A percentile compares a stretch with the other conserved stretches of the same genome.
phyloP scores from a whole-genome alignment of 2,113 vertebrate species.

The Uria lomvia region DNA sequence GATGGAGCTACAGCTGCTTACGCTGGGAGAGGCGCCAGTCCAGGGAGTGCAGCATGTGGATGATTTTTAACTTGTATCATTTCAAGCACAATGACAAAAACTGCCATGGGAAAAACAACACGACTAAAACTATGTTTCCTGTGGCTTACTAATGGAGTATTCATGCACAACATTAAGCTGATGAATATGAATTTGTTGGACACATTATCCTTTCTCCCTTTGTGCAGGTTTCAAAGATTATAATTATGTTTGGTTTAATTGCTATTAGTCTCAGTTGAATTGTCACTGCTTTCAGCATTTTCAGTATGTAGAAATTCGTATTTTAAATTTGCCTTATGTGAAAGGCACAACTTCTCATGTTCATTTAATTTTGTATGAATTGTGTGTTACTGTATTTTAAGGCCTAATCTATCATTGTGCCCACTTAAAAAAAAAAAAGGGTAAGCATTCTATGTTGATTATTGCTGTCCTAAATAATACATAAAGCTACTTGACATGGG shows the following conservation, averaged over 20 bases:
- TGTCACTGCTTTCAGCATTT: constrained; percentile 3
- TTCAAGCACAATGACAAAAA: constrained; percentile 22
- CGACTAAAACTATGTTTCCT: background rate
- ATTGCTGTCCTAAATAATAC: background rate
- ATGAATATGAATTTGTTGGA: constrained; percentile 29
- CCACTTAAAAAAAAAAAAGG: background rate
- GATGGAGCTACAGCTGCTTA: background rate
- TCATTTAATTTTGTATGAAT: background rate
- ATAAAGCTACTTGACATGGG: background rate
- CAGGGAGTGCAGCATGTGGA: background rate
- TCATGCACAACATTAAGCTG: constrained; percentile 28
- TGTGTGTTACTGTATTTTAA: background rate
- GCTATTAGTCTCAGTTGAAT: constrained; percentile 30
- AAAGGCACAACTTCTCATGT: background rate
- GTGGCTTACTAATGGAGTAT: constrained; percentile 36
- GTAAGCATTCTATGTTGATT: background rate
- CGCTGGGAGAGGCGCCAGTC: background rate
- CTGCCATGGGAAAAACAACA: constrained; percentile 18
- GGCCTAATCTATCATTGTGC: background rate
- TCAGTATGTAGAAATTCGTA: background rate
- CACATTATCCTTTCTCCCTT: constrained; percentile 16
- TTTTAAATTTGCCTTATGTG: background rate
- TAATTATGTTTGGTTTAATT: constrained; percentile 47
- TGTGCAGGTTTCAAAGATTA: constrained; percentile 23
- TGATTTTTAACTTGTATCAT: background rate